Percentiles rank a stretch among this genome's conserved stretches.
These are phyloP conservation scores for Boloria selene DNA, from an alignment of 2,888 invertebrate species.

Conservation along the genomic window DNA sequence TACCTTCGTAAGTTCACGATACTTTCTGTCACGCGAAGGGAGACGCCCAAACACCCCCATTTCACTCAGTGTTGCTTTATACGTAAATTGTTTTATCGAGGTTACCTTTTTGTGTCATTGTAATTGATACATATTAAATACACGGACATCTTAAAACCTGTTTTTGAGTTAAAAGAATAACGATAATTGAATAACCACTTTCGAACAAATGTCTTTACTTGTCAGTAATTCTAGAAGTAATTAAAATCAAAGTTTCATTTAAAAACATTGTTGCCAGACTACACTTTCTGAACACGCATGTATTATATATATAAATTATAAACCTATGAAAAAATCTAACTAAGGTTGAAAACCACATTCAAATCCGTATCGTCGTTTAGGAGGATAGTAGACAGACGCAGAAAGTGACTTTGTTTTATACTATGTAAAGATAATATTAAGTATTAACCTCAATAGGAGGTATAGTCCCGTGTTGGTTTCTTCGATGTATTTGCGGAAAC, in stretches of 20 bases:
- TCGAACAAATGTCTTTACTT: background rate
- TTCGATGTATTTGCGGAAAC: no score
- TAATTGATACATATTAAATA: slow-evolving; percentile 22
- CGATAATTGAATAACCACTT: slow-evolving; percentile 5
- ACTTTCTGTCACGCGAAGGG: slow-evolving; percentile 49
- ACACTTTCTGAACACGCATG: background rate
- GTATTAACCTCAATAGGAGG: no score
- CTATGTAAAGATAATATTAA: no score
- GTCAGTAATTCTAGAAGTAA: no score
- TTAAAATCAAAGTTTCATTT: no score
- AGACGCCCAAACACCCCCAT: slow-evolving; percentile 36
- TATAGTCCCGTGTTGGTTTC: no score
- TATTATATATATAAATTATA: slow-evolving; percentile 12
- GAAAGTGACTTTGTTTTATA: no score
- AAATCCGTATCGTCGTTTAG: no score
- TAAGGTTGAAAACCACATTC: no score
- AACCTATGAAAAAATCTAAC: background rate
- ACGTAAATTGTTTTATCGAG: slow-evolving; percentile 3
- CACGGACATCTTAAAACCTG: slow-evolving; percentile 5
- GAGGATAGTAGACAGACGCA: no score
- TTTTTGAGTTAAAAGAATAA: slow-evolving; percentile 4
- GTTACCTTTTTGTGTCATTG: slow-evolving; percentile 12
- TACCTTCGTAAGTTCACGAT: slow-evolving; percentile 49
- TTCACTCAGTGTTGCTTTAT: slow-evolving; percentile 24
- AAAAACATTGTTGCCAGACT: no score